Evolutionary conservation across 2,113 vertebrate genomes (phyloP), one percentile per base, ranked within the genome.

Genomic region (Notechis scutatus): DNA sequence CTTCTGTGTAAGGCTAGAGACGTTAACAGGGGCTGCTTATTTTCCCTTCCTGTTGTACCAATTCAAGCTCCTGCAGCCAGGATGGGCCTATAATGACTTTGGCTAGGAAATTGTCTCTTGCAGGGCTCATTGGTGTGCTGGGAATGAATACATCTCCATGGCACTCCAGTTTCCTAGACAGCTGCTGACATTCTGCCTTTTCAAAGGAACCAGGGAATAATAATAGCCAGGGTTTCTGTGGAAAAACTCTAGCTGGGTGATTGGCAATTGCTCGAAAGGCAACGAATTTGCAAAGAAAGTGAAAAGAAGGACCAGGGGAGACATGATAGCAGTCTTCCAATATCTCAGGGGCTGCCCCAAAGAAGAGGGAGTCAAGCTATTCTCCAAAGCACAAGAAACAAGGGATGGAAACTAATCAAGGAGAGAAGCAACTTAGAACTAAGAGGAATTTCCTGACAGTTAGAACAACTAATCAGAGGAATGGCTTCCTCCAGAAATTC

Each of bases 261-360:
- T 39, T 26, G 87, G 39, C 64, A 54, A 29, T 14, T 89, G 12
- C 20, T 26, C 29, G 18, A 20, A 56, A 85, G 21, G 18, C 69
- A n/a, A 69, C 15, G 12, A n/a, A 15, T 29, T 5, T 69, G 64
- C 29, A 69, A 69, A 69, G 61, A 5, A 64, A 29, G 11, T 24
- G 23, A 24, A 59, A 9, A 59, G 57, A 9, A 59, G 23, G 8
- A 3, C 57, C 1, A 59, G 1, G 57, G 2, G 57, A 3, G 57
- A 24, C 2, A 3, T 24, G 57, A 59, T 24, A 24, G 59, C 24
- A 11, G 1, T 4, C 0, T 61, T 26, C 24, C 24, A 11, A 0
- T 61, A 69, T 64, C 61, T 64, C 3, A n/a, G 26, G 26, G 26
- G 26, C 1, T 64, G 3, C 11, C 26, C 4, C 3, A 61, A 61